Conservation (phyloP, 2,797 vertebrate genomes). For the Vespertilio murinus region DNA sequence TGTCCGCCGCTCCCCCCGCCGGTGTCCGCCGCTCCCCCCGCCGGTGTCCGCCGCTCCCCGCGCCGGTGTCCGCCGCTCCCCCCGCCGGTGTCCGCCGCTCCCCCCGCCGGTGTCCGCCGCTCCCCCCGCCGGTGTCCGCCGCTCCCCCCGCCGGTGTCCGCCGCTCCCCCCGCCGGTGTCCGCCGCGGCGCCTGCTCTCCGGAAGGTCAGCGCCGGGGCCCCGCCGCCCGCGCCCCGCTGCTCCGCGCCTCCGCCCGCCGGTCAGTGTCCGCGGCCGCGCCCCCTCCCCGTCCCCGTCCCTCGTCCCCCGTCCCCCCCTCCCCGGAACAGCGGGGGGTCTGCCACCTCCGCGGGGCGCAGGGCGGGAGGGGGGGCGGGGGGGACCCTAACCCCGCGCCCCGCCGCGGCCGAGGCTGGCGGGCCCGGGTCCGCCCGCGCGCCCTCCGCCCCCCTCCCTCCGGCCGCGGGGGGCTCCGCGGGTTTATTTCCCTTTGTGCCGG, state of each 20-base stretch:
- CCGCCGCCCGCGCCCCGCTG: not conserved
- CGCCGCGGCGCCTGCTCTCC: not conserved
- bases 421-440: not conserved
- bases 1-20: not conserved
- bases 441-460: slow-evolving; percentile 8
- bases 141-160: not conserved
- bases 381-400: not conserved
- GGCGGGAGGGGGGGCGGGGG: not conserved
- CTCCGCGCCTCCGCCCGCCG: not conserved
- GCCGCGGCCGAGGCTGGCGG: not conserved
- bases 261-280: not conserved
- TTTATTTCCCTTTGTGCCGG: slow-evolving; percentile 72
- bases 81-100: not conserved
- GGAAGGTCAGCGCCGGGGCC: not conserved
- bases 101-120: not conserved
- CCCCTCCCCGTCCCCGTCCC: not conserved
- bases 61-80: not conserved
- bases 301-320: not conserved
- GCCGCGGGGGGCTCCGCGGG: not conserved
- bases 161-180: too few relatives aligned
- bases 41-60: too few relatives aligned
- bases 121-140: not conserved
- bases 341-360: slow-evolving; percentile 52
- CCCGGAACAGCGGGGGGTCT: slow-evolving; percentile 62
- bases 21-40: too few relatives aligned